Base-by-base conservation (phyloP, 1,140 invertebrate genomes). In the Kradibia gibbosae region DNA sequence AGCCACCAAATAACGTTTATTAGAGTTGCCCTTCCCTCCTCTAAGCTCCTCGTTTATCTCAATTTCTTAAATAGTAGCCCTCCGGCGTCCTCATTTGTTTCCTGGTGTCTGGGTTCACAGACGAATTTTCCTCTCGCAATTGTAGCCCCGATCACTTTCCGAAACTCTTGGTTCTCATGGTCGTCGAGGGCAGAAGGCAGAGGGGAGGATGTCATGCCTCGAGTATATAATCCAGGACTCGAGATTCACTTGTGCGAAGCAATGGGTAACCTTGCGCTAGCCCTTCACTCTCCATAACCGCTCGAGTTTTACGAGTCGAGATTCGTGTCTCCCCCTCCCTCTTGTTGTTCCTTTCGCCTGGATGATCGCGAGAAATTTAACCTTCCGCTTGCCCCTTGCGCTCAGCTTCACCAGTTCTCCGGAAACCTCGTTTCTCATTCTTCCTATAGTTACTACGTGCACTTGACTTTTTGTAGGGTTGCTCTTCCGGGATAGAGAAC, bases 381-480 rank as follows among this genome's bases (percentile, higher is more conserved):
- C n/a, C 25, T 34, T 3, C 13, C 7, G 17, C 42, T 22, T 31
- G 22, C 70, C 20, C 70, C 20, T 36, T 10, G 8, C 39, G 25
- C 57, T 3, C 3, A 3, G 25, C 45, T 73, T 53, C 42, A 15
- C 71, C 71, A 5, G 20, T 67, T 67, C 34, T 5, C 50, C 48
- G 77, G 62, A 78, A 78, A 78, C 45, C 77, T 71, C 77, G 65
- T 78, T 78, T 78, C 71, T 78, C 65, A 78, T 78, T 78, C 65
- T 78, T 55, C 28, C 34, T 36, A 53, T 8, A 39, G 20, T 31
- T 71, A 48, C n/a, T 25, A 48, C 42, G n/a, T 71, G 42, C 34
- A 71, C 70, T 48, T 71, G 70, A 31, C 31, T 48, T 67, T 67
- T 65, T 65, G 1, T 60, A 15, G 73, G 73, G 39, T 74, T n/a